Evolutionary conservation across 2,113 vertebrate genomes (phyloP).

Genomic region (Emydocephalus ijimae): DNA sequence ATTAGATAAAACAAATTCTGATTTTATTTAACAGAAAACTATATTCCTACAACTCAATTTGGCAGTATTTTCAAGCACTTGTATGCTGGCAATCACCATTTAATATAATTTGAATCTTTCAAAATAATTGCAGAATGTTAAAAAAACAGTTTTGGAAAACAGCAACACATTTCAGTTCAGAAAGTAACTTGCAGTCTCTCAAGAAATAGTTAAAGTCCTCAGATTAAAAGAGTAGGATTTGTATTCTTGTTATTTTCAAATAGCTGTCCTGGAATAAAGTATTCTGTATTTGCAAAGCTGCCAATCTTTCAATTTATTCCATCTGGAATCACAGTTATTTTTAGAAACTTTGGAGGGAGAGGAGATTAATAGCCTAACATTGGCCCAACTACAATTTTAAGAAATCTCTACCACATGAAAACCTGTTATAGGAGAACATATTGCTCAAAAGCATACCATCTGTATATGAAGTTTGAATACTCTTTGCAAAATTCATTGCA

Average conservation of each 20-base stretch:
- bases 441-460: neutral
- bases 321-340: neutral
- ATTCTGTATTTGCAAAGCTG: neutral
- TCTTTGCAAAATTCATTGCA: neutral
- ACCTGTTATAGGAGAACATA: neutral
- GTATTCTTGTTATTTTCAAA: neutral
- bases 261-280: neutral
- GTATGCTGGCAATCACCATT: neutral
- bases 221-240: neutral
- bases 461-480: neutral
- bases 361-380: neutral
- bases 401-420: neutral
- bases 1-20: neutral
- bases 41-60: neutral
- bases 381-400: neutral
- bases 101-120: neutral
- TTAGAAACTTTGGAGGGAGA: neutral
- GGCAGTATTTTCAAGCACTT: neutral
- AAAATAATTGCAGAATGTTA: neutral
- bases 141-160: neutral
- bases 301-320: neutral
- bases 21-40: neutral
- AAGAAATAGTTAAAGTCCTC: neutral
- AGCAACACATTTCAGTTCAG: neutral
- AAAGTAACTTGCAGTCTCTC: neutral